Evolutionary conservation across 37 sponge, comb jelly and placozoan genomes (phyloP), one percentile per base, ranked within the genome.

Genomic region (Diacarnus erythraeanus): DNA sequence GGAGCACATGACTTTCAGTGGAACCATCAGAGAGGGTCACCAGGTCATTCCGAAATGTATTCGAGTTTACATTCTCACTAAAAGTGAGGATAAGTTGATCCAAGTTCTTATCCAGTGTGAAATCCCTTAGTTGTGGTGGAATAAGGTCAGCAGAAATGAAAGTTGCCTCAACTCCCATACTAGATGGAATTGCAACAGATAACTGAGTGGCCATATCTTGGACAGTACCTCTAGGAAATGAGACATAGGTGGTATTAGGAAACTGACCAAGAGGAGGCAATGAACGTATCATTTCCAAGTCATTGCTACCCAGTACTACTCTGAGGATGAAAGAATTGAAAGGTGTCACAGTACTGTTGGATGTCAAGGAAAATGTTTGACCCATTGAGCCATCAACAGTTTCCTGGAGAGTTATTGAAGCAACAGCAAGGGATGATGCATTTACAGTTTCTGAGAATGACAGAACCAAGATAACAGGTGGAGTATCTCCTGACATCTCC

Each of bases 371-470:
- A 33, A 67, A 77, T 6, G 34, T 47, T 31, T 69, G 42, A 10
- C 74, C 78, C 22, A 23, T 26, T 10, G 40, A 34, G 67, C 67
- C 75, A 68, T 73, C 64, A 0, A 39, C 21, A 41, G 36, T 58
- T 1, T 72, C 70, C 31, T 75, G 76, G 17, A 94, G 76, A 27
- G 85, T 84, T 15, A 90, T 83, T 0, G 54, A 59, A 26, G 51
- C 59, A 1, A 84, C 57, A 1, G 30, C 38, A 18, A 94, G 37
- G 26, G 91, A 84, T 4, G 76, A 68, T n/a, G 75, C 82, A 84
- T 85, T 90, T 17, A 94, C 88, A 57, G 94, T 94, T 59, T 94
- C 94, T 70, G 88, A 85, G 76, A 94, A 94, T 27, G 69, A 65
- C 5, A 92, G 74, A 34, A 81, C 54, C 4, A 92, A 78, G 17